Percentiles rank a stretch among this genome's conserved stretches.
Evolutionary conservation across 2,888 invertebrate species (phyloP).

Genomic region (Idaea aversata): DNA sequence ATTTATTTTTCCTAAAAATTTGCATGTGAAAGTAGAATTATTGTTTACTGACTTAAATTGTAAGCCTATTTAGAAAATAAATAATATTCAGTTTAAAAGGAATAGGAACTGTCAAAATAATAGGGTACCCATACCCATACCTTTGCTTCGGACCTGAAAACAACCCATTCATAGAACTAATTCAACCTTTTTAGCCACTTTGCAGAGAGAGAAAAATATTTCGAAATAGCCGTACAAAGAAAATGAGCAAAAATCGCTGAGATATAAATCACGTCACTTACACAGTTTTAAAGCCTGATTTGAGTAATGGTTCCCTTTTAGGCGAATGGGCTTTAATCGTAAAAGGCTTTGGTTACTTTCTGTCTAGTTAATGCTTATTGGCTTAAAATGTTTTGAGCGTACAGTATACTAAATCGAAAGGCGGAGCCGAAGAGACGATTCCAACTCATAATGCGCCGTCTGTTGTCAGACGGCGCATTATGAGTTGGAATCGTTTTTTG

Average conservation of each 20-base stretch:
- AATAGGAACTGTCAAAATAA: too few relatives aligned
- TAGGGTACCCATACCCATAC: neutral
- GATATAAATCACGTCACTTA: constrained; percentile 61
- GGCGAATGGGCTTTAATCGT: constrained; percentile 34
- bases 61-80: too few relatives aligned
- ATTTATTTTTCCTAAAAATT: too few relatives aligned
- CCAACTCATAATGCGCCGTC: too few relatives aligned
- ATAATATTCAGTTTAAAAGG: too few relatives aligned
- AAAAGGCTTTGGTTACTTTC: constrained; percentile 40
- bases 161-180: neutral
- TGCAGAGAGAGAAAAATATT: constrained; percentile 50
- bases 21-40: too few relatives aligned
- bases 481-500: too few relatives aligned
- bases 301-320: constrained; percentile 56
- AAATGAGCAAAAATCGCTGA: constrained; percentile 53
- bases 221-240: constrained; percentile 48
- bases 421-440: too few relatives aligned
- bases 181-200: neutral
- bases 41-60: too few relatives aligned
- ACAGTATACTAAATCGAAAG: constrained; percentile 3
- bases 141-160: neutral
- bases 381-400: constrained; percentile 15
- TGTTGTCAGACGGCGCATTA: too few relatives aligned
- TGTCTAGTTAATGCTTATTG: constrained; percentile 35
- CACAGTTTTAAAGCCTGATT: constrained; percentile 59